A percentile compares a stretch with the other conserved stretches of the same genome.
phyloP scores from a whole-genome alignment of 2,113 vertebrate genomes.

The Mus musculus region GRCm39 chr4:23833001-23833500 shows the following conservation, averaged over 20 bases:
- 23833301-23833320: neutral
- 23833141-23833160: neutral
- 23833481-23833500: neutral
- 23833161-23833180: neutral
- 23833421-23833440: neutral
- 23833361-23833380: neutral
- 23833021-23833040: slow-evolving; percentile 74
- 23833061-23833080: slow-evolving; percentile 76
- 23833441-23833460: neutral
- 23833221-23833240: neutral
- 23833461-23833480: slow-evolving; percentile 15
- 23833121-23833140: neutral
- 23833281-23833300: neutral
- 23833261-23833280: neutral
- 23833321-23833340: slow-evolving; percentile 7
- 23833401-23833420: neutral
- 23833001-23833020: slow-evolving; percentile 79
- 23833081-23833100: slow-evolving; percentile 48
- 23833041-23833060: slow-evolving; percentile 56
- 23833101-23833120: slow-evolving; percentile 62
- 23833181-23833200: neutral
- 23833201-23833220: slow-evolving; percentile 4
- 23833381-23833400: neutral
- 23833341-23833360: neutral
- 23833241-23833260: slow-evolving; percentile 8